Base-by-base conservation (phyloP, 2,113 vertebrate genomes). In the Phalacrocorax pelagicus region DNA sequence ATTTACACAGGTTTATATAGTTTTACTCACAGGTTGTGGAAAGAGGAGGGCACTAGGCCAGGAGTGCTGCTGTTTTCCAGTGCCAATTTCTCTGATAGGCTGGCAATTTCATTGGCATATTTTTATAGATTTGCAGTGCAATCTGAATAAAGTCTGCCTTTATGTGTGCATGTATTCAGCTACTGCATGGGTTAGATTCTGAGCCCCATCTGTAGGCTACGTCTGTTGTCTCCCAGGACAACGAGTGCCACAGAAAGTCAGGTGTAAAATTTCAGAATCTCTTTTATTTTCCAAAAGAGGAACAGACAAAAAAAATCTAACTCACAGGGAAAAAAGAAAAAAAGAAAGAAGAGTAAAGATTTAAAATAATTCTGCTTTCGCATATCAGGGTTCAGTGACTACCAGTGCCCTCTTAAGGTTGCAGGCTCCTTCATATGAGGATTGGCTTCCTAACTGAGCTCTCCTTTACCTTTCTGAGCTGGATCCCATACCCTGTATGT, bases 41-140 rank as follows among this genome's bases (percentile, higher is more conserved):
- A 81, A 80, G 49, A 75, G 13, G 27, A 95, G 51, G 96, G 94
- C 81, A 77, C 26, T 49, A 82, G 73, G 86, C 95, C 95, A 92
- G 86, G 62, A 86, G 47, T 3, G 17, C 73, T 91, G 77, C 95
- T 93, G 83, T 75, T 88, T 85, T 93, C 80, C 88, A 70, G 46
- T 89, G 94, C 95, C 89, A 92, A 15, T 96, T 96, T 92, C 88
- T 94, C 54, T 77, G 83, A 79, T 84, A 80, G 70, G 80, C 70
- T 95, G 73, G 58, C 70, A 91, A 40, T 94, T 95, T 88, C 84
- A 29, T 36, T 95, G 89, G 78, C 86, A 90, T 94, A 85, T 95
- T 94, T 97, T 95, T 94, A 95, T 86, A 86, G 89, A 94, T 94
- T 92, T 88, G 40, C 14, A 47, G 49, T 65, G 51, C 78, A 72